Percentiles rank a stretch among this genome's conserved stretches.
Conservation (phyloP, 2,888 invertebrate genomes). For the Megastigmus dorsalis region DNA sequence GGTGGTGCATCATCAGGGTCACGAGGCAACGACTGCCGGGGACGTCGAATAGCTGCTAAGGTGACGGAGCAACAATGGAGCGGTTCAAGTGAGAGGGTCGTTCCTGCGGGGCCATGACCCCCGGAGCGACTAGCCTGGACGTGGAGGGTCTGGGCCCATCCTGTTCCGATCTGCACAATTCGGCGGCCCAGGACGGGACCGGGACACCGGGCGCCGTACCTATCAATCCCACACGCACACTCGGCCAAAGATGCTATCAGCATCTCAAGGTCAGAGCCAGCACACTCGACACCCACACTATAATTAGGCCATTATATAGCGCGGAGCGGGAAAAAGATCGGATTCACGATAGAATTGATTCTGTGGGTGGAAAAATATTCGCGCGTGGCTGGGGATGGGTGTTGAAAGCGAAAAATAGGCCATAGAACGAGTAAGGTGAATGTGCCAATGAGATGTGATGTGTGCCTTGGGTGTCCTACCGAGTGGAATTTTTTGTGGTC, state of each 20-base stretch:
- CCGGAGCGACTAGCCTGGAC: slow-evolving; percentile 68
- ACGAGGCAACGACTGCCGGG: background rate
- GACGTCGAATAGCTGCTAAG: background rate
- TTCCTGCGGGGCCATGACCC: slow-evolving; percentile 66
- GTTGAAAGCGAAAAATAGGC: too few relatives aligned
- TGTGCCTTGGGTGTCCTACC: too few relatives aligned
- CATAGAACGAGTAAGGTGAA: too few relatives aligned
- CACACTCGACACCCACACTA: too few relatives aligned
- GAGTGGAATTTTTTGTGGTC: too few relatives aligned
- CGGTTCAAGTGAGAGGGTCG: slow-evolving; percentile 52
- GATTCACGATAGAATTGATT: too few relatives aligned
- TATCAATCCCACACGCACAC: slow-evolving; percentile 8
- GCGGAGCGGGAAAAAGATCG: too few relatives aligned
- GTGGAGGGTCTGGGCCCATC: slow-evolving; percentile 70
- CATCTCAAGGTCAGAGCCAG: slow-evolving; percentile 73
- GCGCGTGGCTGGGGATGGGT: too few relatives aligned
- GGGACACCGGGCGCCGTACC: background rate
- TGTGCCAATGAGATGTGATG: too few relatives aligned
- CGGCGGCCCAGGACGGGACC: background rate
- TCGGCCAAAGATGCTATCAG: slow-evolving; percentile 69
- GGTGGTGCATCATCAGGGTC: too few relatives aligned
- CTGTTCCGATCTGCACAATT: slow-evolving; percentile 68
- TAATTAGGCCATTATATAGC: too few relatives aligned
- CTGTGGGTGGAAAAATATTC: too few relatives aligned
- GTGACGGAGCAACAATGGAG: slow-evolving; percentile 46